Conservation (phyloP, 2,113 vertebrate genomes). For the Poeciliopsis turrubarensis region DNA sequence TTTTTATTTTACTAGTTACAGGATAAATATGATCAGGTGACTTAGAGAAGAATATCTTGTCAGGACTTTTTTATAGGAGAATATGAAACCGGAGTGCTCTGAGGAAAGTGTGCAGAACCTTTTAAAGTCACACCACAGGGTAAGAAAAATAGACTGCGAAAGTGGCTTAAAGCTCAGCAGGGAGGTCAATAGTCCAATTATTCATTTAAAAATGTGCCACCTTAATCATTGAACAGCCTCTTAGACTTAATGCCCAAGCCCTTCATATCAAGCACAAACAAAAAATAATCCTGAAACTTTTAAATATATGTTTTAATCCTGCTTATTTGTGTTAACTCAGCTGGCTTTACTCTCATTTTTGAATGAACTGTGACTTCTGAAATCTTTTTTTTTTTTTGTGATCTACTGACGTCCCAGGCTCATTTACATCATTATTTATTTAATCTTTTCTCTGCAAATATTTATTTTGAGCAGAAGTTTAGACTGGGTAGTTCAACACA, state of each 20-base stretch:
- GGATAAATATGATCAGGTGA: too few relatives aligned
- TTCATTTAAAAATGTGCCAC: slow-evolving; percentile 2
- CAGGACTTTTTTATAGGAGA: background rate
- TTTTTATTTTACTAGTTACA: background rate
- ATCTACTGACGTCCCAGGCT: background rate
- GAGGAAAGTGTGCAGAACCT: background rate
- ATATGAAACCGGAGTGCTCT: background rate
- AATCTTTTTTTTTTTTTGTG: background rate
- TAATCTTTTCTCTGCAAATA: background rate
- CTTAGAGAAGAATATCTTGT: background rate
- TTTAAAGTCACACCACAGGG: background rate
- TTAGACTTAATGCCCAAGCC: background rate
- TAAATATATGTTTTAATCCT: background rate
- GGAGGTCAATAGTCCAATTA: slow-evolving; percentile 29
- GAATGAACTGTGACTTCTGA: background rate
- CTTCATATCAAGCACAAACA: background rate
- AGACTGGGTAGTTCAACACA: background rate
- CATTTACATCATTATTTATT: background rate
- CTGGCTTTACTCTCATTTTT: background rate
- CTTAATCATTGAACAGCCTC: slow-evolving; percentile 5
- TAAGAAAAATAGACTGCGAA: background rate
- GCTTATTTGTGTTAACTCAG: background rate
- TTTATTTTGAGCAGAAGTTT: too few relatives aligned
- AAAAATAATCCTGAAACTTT: background rate
- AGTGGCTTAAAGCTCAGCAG: background rate